Conservation (phyloP, 2,113 vertebrate genomes). For the Vidua chalybeata region DNA sequence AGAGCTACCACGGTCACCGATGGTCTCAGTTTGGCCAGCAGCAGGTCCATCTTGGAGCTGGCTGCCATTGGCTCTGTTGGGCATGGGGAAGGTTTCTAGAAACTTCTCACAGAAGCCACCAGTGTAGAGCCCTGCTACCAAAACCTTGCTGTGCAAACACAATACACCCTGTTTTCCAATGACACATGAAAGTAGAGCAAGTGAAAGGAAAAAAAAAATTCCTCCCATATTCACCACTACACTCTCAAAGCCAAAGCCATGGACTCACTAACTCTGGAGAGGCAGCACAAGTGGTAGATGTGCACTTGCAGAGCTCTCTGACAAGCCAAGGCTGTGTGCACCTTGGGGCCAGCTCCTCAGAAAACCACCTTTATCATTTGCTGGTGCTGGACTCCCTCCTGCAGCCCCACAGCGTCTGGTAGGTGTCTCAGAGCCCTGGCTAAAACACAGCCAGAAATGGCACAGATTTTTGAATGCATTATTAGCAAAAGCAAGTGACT, state of each 20-base stretch:
- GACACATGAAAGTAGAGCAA: background rate
- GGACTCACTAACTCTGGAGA: background rate
- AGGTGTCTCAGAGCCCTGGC: background rate
- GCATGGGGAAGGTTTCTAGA: background rate
- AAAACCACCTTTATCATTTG: background rate
- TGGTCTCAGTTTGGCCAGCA: background rate
- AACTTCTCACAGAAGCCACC: background rate
- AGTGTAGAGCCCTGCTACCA: background rate
- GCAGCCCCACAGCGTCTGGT: fast-evolving
- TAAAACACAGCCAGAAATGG: background rate
- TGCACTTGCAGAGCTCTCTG: background rate
- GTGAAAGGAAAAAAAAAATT: background rate
- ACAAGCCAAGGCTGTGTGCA: background rate
- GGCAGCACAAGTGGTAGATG: background rate
- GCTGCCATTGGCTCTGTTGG: background rate
- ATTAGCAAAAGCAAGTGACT: background rate
- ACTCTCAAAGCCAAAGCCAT: background rate
- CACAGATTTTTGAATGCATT: background rate
- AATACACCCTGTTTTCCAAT: background rate
- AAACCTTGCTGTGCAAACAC: background rate
- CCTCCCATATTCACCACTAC: background rate
- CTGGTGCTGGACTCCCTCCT: background rate
- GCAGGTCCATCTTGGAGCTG: fast-evolving
- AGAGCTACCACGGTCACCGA: fast-evolving
- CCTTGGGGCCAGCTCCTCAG: fast-evolving